phyloP scores from a whole-genome alignment of 2,113 vertebrate species.

The Cranoglanis bouderius region DNA sequence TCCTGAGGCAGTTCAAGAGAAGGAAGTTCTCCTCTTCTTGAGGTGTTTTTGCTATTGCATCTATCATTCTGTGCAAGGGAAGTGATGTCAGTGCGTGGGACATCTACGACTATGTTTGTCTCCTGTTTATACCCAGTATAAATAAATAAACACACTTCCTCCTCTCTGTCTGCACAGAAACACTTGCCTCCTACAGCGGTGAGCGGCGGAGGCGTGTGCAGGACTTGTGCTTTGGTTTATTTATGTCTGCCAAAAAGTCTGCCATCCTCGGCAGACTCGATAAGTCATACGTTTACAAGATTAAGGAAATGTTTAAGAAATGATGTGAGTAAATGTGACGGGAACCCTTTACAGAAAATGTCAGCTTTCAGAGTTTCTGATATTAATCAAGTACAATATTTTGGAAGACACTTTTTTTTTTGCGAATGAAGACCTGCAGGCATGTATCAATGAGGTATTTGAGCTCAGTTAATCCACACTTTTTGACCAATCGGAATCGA shows the following conservation, averaged over 20 bases:
- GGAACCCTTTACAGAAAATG: neutral
- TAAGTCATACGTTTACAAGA: neutral
- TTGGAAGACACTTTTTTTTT: neutral
- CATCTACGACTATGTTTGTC: conserved; percentile 16
- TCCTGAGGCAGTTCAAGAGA: neutral
- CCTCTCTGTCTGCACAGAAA: conserved; percentile 54
- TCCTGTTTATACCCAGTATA: conserved; percentile 56
- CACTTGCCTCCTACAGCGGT: conserved; percentile 35
- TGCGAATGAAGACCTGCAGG: neutral
- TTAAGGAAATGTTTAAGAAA: neutral
- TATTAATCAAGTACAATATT: neutral
- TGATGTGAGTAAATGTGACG: neutral
- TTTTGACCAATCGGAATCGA: neutral
- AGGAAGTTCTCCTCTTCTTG: neutral
- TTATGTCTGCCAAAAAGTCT: neutral
- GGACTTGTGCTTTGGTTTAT: conserved; percentile 24
- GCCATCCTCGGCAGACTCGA: neutral
- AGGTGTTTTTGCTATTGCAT: neutral
- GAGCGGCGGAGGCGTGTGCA: conserved; percentile 32
- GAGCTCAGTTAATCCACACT: neutral
- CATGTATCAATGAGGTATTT: neutral
- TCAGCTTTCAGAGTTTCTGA: neutral
- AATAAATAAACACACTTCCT: conserved; percentile 58
- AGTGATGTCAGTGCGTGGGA: conserved; percentile 46
- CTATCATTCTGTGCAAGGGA: conserved; percentile 1